Evolutionary conservation across 1,140 invertebrate species (phyloP).

Genomic region (Hyposmocoma kahamanoa): DNA sequence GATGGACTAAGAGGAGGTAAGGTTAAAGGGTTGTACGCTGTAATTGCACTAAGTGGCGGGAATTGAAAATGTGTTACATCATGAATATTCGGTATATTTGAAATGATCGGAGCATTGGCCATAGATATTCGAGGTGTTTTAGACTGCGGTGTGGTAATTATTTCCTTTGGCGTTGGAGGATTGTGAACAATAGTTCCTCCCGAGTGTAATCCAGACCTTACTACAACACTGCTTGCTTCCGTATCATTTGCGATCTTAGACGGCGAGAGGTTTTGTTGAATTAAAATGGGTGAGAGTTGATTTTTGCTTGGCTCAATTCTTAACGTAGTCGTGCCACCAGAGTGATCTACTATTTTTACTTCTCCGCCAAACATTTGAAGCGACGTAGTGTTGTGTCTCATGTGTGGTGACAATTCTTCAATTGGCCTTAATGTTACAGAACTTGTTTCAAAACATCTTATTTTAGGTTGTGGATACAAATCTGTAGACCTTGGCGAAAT

Average conservation of each 20-base stretch:
- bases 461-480: slow-evolving; percentile 69
- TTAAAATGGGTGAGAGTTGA: slow-evolving; percentile 68
- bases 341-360: slow-evolving; percentile 81
- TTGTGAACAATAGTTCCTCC: slow-evolving; percentile 83
- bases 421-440: slow-evolving; percentile 70
- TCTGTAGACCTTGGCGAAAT: slow-evolving; percentile 50
- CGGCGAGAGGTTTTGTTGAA: slow-evolving; percentile 66
- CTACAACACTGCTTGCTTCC: slow-evolving; percentile 77
- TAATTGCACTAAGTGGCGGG: slow-evolving; percentile 77
- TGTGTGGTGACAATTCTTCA: slow-evolving; percentile 74
- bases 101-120: slow-evolving; percentile 75
- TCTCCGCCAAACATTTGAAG: slow-evolving; percentile 86
- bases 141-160: slow-evolving; percentile 55
- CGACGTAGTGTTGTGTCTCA: slow-evolving; percentile 71
- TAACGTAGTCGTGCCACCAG: slow-evolving; percentile 80
- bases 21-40: slow-evolving; percentile 82
- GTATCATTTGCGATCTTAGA: slow-evolving; percentile 56
- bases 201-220: slow-evolving; percentile 82
- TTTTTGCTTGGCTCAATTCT: slow-evolving; percentile 79
- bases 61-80: slow-evolving; percentile 76
- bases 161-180: slow-evolving; percentile 71
- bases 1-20: slow-evolving; percentile 69
- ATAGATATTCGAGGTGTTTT: slow-evolving; percentile 76
- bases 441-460: slow-evolving; percentile 70
- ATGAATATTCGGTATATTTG: slow-evolving; percentile 72